phyloP scores from a whole-genome alignment of 2,113 vertebrate genomes.

The Alces alces region DNA sequence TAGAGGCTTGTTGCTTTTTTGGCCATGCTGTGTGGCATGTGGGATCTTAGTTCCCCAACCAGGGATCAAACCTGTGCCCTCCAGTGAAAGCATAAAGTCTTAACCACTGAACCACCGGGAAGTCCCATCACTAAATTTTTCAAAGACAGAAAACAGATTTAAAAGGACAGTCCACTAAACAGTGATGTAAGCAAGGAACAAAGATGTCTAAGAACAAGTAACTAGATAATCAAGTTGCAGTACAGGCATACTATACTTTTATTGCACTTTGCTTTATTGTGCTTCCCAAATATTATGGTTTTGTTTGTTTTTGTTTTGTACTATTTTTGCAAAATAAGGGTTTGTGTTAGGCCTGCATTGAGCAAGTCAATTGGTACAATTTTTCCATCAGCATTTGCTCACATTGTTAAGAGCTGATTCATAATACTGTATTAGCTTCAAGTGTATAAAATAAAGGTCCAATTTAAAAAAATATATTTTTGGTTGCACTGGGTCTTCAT shows the following conservation, averaged over 20 bases:
- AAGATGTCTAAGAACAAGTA: not conserved
- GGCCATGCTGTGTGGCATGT: not conserved
- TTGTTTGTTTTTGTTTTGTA: not conserved
- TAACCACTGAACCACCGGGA: not conserved
- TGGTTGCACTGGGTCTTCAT: not conserved
- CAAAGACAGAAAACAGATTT: not conserved
- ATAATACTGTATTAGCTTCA: not conserved
- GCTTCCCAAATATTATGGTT: not conserved
- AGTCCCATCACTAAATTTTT: not conserved
- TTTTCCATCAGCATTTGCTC: not conserved
- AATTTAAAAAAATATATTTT: not conserved
- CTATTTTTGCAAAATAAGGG: not conserved
- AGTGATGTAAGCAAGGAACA: not conserved
- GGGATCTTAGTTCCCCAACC: not conserved
- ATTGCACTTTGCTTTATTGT: not conserved
- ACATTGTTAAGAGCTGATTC: not conserved
- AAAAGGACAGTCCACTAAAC: not conserved
- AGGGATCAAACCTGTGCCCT: not conserved
- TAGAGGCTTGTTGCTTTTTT: not conserved
- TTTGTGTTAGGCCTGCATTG: not conserved
- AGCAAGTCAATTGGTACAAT: not conserved
- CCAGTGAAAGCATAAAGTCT: not conserved
- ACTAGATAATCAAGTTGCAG: not conserved
- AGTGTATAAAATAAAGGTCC: not conserved
- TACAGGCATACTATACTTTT: not conserved